Evolutionary conservation across 2,797 vertebrate genomes (phyloP).

Genomic region (Lutjanus argentimaculatus): DNA sequence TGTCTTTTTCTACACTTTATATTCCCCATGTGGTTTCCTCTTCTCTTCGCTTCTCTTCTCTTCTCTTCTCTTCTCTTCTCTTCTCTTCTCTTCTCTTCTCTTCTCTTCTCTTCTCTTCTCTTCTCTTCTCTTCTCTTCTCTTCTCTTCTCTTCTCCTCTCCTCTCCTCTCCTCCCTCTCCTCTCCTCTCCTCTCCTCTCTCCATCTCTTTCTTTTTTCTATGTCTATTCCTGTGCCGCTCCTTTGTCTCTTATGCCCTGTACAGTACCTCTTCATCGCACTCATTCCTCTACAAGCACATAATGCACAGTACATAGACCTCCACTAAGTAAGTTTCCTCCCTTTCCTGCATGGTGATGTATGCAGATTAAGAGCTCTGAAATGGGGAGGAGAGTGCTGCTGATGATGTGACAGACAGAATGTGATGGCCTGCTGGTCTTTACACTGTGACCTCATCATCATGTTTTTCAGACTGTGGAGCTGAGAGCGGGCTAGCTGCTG

Average conservation of each 20-base stretch:
- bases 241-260: slow-evolving; percentile 7
- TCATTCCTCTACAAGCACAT: slow-evolving; percentile 61
- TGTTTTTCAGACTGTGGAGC: slow-evolving; percentile 53
- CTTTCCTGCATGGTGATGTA: slow-evolving; percentile 65
- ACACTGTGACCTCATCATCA: slow-evolving; percentile 78
- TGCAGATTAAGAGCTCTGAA: slow-evolving; percentile 69
- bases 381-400: slow-evolving; percentile 57
- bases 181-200: slow-evolving; percentile 17
- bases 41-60: slow-evolving; percentile 27
- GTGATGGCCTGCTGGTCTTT: slow-evolving; percentile 76
- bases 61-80: slow-evolving; percentile 8
- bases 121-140: slow-evolving; percentile 29
- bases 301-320: slow-evolving; percentile 58
- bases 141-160: slow-evolving; percentile 18
- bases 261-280: slow-evolving; percentile 56
- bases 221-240: slow-evolving; percentile 32
- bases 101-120: slow-evolving; percentile 13
- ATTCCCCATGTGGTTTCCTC: slow-evolving; percentile 53
- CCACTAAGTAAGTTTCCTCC: slow-evolving; percentile 33
- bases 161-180: slow-evolving; percentile 18
- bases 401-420: slow-evolving; percentile 75
- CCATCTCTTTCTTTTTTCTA: neutral
- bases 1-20: slow-evolving; percentile 66
- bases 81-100: slow-evolving; percentile 21
- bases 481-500: slow-evolving; percentile 44